These are phyloP conservation scores for Dasyurus viverrinus DNA, from an alignment of 2,113 vertebrate species.

Conservation along the genomic window DNA sequence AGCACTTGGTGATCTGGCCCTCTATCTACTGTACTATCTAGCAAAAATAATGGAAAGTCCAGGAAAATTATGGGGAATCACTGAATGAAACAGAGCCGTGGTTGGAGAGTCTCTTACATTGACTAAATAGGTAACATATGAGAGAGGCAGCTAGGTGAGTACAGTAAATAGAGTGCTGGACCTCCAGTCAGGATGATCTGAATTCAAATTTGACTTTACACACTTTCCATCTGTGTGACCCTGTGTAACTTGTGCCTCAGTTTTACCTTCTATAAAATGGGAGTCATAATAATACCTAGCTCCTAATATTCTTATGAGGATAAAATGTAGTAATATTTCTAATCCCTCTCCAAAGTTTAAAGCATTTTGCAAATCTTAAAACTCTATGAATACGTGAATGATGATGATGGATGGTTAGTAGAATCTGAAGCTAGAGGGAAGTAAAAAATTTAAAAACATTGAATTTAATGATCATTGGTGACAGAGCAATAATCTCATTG, in stretches of 20 bases:
- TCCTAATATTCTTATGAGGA: background rate
- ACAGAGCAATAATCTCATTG: background rate
- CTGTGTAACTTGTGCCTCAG: no score
- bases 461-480: background rate
- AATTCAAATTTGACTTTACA: background rate
- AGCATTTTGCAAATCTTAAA: background rate
- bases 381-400: background rate
- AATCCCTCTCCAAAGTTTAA: background rate
- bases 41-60: background rate
- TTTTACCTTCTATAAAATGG: background rate
- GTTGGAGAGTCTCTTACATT: background rate
- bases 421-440: background rate
- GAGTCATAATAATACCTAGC: background rate
- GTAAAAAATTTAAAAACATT: background rate
- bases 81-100: background rate
- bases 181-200: background rate
- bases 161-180: background rate
- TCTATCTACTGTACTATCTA: background rate
- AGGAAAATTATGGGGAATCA: background rate
- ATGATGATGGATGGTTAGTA: background rate
- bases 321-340: background rate
- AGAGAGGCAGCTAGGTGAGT: background rate
- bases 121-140: background rate
- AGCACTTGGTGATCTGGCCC: background rate
- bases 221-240: background rate